phyloP scores from a whole-genome alignment of 2,888 invertebrate species.

The Trilocha varians region DNA sequence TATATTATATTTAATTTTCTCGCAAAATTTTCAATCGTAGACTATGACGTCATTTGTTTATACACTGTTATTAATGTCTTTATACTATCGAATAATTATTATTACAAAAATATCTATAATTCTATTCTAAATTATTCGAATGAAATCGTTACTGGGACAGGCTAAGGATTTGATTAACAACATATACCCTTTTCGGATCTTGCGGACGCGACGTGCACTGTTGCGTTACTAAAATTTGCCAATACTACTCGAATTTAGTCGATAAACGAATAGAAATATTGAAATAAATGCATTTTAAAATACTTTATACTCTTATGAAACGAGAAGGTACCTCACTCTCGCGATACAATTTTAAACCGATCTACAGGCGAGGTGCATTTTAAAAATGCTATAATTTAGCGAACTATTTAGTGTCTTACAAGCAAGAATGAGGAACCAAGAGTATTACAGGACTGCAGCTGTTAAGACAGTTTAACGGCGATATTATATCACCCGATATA shows the following conservation, averaged over 20 bases:
- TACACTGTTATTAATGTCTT: constrained; percentile 35
- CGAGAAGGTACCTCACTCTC: not conserved
- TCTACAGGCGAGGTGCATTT: not conserved
- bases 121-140: constrained; percentile 65
- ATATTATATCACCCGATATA: not conserved
- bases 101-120: constrained; percentile 70
- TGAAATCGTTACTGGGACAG: constrained; percentile 60
- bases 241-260: constrained; percentile 42
- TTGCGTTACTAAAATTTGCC: constrained; percentile 37
- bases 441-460: not conserved
- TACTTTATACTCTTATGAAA: constrained; percentile 5
- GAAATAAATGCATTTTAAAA: constrained; percentile 48
- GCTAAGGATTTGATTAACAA: constrained; percentile 69
- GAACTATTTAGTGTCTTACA: not conserved
- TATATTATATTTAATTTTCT: constrained; percentile 50
- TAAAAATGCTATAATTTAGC: not conserved
- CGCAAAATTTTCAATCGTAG: too few species aligned
- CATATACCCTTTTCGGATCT: constrained; percentile 56
- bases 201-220: constrained; percentile 46
- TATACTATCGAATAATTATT: constrained; percentile 61
- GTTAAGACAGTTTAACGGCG: not conserved
- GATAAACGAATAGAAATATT: constrained; percentile 33
- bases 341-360: not conserved
- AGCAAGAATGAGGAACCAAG: not conserved
- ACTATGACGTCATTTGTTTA: constrained; percentile 28